Base-by-base conservation (phyloP, 2,888 invertebrate species). In the Nemurella pictetii region DNA sequence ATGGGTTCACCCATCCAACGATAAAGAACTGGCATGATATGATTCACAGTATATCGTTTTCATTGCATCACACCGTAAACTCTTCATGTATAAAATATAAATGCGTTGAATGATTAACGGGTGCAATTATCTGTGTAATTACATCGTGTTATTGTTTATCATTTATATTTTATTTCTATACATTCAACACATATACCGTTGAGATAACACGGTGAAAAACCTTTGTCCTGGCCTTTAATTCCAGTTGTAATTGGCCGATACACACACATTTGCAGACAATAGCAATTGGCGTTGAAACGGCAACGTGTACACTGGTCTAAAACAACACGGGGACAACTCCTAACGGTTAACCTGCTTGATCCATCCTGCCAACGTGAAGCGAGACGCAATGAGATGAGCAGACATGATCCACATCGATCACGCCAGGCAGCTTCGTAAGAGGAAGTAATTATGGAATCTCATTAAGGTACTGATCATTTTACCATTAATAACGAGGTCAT, bases 381-480 rank as follows among this genome's bases (percentile, higher is more conserved):
- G n/a, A n/a, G n/a, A n/a, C n/a, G 29, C 9, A 15, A 55, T 20
- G 55, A 20, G 55, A 55, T 12, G 78, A 29, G 78, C 28, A 27
- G 30, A 55, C 55, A 20, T 29, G 28, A 29, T 78, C 78, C 29
- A 78, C n/a, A 78, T 27, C 12, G 15, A 55, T 55, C 55, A 55
- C 55, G 55, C 78, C 20, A 7, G 29, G n/a, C n/a, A n/a, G n/a
- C n/a, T n/a, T n/a, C n/a, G n/a, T n/a, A 30, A 78, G 28, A 29
- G 27, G 78, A 78, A 75, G 75, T 29, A 75, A 75, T 75, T 75
- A 75, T 25, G 75, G 25, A 75, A 75, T 29, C 75, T n/a, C 75
- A 75, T 75, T 75, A 75, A 75, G 75, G 28, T 75, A 12, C 55
- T 55, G 55, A 55, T 55, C 55, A 55, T 55, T 55, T 55, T 55